A percentile compares a stretch with the other conserved stretches of the same genome.
Conservation (phyloP, 2,888 invertebrate genomes). For the Megalurothrips usitatus region DNA sequence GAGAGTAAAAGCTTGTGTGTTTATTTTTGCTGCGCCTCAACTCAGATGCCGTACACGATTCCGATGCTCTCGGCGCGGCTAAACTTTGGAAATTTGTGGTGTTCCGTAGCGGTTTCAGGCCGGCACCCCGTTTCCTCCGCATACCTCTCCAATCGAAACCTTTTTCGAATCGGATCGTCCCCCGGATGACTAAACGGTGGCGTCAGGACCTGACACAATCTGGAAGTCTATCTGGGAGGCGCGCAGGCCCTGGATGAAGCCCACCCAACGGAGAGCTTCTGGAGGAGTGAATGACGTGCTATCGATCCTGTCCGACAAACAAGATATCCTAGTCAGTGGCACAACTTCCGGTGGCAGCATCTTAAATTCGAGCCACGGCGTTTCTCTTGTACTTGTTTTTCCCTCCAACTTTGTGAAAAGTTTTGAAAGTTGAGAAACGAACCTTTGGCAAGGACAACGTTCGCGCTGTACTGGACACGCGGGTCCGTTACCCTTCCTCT, state of each 20-base stretch:
- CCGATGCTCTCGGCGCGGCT: too few species aligned
- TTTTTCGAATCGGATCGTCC: background rate
- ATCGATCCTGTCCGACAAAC: background rate
- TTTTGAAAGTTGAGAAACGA: too few species aligned
- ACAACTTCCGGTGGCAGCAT: background rate
- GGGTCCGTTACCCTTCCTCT: too few species aligned
- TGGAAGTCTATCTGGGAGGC: background rate
- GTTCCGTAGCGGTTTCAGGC: too few species aligned
- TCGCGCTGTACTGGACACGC: too few species aligned
- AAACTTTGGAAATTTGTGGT: too few species aligned
- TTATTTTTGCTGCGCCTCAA: too few species aligned
- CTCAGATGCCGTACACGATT: too few species aligned
- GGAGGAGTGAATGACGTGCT: background rate
- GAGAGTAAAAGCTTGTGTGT: too few species aligned
- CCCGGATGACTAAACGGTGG: background rate
- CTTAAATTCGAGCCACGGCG: background rate
- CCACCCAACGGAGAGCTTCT: conserved; percentile 7
- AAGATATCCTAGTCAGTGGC: background rate
- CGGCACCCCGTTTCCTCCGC: too few species aligned
- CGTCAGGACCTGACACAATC: conserved; percentile 7
- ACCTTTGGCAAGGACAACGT: too few species aligned
- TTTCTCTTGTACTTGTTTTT: background rate
- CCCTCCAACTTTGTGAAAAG: background rate
- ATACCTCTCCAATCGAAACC: too few species aligned
- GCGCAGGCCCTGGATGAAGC: background rate